Conservation (phyloP, 2,888 invertebrate genomes). For the Sphaerophoria taeniata region DNA sequence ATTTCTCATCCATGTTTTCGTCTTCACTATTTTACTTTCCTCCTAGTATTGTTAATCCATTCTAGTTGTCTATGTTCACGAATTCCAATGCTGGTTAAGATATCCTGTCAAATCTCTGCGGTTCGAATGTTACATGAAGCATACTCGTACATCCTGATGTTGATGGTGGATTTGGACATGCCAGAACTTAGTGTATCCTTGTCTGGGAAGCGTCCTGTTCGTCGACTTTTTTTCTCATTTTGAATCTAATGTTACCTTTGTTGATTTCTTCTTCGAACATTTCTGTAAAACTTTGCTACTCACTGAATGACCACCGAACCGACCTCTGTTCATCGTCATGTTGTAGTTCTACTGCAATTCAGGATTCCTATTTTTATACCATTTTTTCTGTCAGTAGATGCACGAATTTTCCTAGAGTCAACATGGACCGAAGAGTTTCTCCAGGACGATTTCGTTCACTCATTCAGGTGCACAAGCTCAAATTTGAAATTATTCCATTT, state of each 20-base stretch:
- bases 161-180: conserved; percentile 9
- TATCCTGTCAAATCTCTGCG: conserved; percentile 35
- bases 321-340: conserved; percentile 26
- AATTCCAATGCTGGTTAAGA: not conserved
- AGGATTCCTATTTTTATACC: conserved; percentile 3
- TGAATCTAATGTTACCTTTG: not conserved
- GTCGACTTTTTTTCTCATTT: conserved; percentile 16
- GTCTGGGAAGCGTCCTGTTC: conserved; percentile 3
- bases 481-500: too few relatives aligned
- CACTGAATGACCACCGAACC: not conserved
- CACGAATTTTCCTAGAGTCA: conserved; percentile 28
- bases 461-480: too few relatives aligned
- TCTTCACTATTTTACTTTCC: too few relatives aligned
- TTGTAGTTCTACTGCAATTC: not conserved
- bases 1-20: too few relatives aligned
- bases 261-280: not conserved
- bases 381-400: conserved; percentile 31
- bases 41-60: not conserved
- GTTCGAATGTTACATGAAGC: not conserved
- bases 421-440: not conserved
- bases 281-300: not conserved
- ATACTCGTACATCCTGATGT: conserved; percentile 17
- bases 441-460: not conserved
- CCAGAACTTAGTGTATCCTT: conserved; percentile 1
- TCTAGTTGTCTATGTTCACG: too few relatives aligned